Evolutionary conservation across 2,113 vertebrate genomes (phyloP).

Genomic region (Meleagris gallopavo): DNA sequence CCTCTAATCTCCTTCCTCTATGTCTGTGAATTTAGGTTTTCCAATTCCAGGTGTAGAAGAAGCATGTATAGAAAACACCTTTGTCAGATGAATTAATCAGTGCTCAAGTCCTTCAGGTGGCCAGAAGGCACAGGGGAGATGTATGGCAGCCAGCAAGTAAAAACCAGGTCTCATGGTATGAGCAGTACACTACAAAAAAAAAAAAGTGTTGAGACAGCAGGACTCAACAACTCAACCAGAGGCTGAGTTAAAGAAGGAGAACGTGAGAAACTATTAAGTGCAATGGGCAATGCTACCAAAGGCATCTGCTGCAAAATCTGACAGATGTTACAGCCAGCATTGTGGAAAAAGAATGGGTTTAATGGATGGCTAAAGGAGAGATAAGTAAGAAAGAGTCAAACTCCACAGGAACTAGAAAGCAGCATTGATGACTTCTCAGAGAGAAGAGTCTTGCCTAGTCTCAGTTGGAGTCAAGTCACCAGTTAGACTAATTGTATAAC

Average conservation of each 20-base stretch:
- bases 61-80: background rate
- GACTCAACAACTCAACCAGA: fast-evolving
- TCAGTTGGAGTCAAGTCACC: background rate
- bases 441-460: background rate
- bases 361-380: fast-evolving
- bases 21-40: background rate
- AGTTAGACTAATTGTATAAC: background rate
- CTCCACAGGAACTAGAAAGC: background rate
- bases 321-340: background rate
- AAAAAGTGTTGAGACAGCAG: background rate
- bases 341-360: fast-evolving
- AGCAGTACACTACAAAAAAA: background rate
- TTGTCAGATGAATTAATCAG: background rate
- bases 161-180: fast-evolving
- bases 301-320: background rate
- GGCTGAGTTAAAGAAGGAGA: background rate
- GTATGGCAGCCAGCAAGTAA: fast-evolving
- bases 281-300: background rate
- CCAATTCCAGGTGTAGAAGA: background rate
- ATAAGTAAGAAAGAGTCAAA: background rate
- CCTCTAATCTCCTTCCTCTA: background rate
- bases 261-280: background rate
- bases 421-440: background rate
- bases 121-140: fast-evolving
- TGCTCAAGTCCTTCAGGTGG: background rate